These are phyloP conservation scores for Argya squamiceps DNA, from an alignment of 2,797 vertebrate species.

Conservation along the genomic window DNA sequence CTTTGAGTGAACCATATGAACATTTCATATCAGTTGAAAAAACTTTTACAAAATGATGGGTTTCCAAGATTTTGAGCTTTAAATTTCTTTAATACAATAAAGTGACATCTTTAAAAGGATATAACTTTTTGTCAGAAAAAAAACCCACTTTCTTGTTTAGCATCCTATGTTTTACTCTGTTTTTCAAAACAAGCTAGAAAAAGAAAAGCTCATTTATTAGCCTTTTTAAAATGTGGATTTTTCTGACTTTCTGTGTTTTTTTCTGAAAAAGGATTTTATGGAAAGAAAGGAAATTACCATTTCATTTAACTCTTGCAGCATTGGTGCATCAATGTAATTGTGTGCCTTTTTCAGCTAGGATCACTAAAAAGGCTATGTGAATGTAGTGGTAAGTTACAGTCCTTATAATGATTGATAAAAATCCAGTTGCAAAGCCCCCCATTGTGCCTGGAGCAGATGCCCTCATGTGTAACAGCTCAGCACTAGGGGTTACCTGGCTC, in stretches of 20 bases:
- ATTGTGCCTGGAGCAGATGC: not conserved
- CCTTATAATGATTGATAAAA: not conserved
- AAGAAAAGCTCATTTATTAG: rapidly evolving
- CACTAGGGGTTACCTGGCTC: not conserved
- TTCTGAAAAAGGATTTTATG: not conserved
- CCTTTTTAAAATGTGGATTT: not conserved
- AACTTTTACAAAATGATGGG: not conserved
- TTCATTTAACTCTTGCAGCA: not conserved
- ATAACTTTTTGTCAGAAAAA: not conserved
- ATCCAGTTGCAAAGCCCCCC: not conserved
- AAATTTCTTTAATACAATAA: not conserved
- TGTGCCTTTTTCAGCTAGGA: rapidly evolving
- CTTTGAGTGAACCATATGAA: not conserved
- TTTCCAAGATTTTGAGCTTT: not conserved
- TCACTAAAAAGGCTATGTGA: not conserved
- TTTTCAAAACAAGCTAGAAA: not conserved
- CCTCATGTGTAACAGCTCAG: not conserved
- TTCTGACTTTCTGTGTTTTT: not conserved
- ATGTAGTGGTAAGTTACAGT: not conserved
- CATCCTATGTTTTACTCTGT: not conserved
- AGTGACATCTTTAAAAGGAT: not conserved
- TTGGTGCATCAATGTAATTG: not conserved
- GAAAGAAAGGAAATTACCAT: rapidly evolving
- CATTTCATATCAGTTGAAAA: not conserved
- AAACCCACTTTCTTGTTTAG: not conserved